Evolutionary conservation across 2,113 vertebrate species (phyloP).

Genomic region (Corythaixoides concolor): DNA sequence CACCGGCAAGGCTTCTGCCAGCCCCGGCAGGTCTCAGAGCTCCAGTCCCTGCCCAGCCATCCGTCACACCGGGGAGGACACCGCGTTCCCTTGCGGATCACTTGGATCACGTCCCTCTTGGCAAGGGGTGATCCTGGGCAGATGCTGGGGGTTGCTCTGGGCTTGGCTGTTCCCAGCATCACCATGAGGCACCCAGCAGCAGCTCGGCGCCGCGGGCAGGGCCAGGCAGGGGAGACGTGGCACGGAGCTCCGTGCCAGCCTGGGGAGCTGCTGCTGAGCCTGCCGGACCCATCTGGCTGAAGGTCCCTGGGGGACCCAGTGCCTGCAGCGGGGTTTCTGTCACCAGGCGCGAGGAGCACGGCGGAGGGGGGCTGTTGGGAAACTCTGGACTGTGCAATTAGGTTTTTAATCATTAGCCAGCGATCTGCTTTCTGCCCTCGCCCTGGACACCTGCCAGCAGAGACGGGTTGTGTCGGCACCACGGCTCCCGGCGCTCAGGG

Average conservation of each 20-base stretch:
- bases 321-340: background rate
- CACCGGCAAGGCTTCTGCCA: background rate
- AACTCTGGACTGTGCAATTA: background rate
- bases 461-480: background rate
- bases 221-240: background rate
- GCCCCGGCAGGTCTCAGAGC: background rate
- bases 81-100: rapidly evolving
- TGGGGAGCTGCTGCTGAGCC: background rate
- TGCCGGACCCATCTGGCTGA: rapidly evolving
- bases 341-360: background rate
- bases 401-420: constrained; percentile 52
- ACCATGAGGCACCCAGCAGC: background rate
- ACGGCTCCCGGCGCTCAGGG: background rate
- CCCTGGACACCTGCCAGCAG: background rate
- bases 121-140: rapidly evolving
- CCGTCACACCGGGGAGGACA: background rate
- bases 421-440: background rate
- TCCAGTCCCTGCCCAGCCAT: background rate
- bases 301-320: background rate
- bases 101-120: rapidly evolving
- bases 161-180: background rate
- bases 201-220: rapidly evolving
- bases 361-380: background rate
- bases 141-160: background rate
- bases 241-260: background rate